phyloP scores from a whole-genome alignment of 1,140 invertebrate species.

The Drosophila orena region DNA sequence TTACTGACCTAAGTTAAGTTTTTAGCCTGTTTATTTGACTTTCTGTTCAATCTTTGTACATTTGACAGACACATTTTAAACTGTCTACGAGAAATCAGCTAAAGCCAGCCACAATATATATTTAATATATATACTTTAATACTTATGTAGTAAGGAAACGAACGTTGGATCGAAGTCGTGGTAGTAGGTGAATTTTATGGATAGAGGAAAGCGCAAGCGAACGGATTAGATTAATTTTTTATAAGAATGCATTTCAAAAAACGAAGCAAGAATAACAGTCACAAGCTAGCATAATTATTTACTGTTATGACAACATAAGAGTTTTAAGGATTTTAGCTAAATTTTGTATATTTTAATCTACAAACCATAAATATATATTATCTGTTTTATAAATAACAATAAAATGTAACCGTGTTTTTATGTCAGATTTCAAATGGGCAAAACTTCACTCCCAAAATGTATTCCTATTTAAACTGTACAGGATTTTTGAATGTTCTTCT shows the following conservation, averaged over 20 bases:
- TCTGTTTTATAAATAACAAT: constrained; percentile 81
- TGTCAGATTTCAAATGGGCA: not conserved
- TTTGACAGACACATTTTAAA: constrained; percentile 41
- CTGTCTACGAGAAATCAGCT: constrained; percentile 56
- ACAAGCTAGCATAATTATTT: constrained; percentile 75
- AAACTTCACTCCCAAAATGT: too few relatives aligned
- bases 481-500: too few relatives aligned
- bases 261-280: constrained; percentile 23
- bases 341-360: constrained; percentile 83
- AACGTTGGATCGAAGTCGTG: constrained; percentile 31
- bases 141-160: constrained; percentile 33
- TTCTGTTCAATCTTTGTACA: constrained; percentile 44
- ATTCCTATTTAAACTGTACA: too few relatives aligned
- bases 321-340: constrained; percentile 81
- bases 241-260: constrained; percentile 42
- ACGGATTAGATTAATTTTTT: constrained; percentile 57
- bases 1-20: constrained; percentile 27
- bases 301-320: constrained; percentile 74
- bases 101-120: constrained; percentile 59
- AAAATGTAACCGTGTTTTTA: constrained; percentile 55
- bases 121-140: constrained; percentile 36
- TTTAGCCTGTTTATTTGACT: constrained; percentile 21
- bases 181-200: constrained; percentile 62
- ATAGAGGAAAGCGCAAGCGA: constrained; percentile 28
- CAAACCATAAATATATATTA: constrained; percentile 77